phyloP scores from a whole-genome alignment of 2,113 vertebrate genomes.

The Aplodontia rufa region DNA sequence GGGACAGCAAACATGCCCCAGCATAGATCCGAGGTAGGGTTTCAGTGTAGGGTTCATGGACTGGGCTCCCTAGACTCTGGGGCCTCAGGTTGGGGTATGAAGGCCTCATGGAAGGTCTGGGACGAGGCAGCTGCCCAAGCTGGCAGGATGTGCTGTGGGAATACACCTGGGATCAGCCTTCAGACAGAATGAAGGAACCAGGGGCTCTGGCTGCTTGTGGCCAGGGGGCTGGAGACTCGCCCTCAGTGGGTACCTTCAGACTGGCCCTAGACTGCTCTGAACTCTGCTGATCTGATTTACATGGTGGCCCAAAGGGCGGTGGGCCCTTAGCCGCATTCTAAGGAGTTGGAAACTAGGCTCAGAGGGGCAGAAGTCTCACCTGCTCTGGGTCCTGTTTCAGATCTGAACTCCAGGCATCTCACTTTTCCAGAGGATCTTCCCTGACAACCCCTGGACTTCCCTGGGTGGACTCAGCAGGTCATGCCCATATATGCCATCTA shows the following conservation, averaged over 20 bases:
- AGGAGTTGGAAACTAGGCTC: background rate
- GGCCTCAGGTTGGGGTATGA: background rate
- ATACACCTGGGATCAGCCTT: background rate
- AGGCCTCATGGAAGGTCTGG: background rate
- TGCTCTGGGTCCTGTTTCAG: background rate
- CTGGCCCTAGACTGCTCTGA: background rate
- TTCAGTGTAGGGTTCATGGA: background rate
- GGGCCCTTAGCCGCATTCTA: background rate
- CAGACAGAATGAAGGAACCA: background rate
- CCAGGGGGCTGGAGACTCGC: background rate
- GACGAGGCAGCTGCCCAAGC: background rate
- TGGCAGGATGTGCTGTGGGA: background rate
- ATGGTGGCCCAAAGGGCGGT: fast-evolving
- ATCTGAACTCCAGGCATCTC: background rate
- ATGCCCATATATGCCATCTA: background rate
- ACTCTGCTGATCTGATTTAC: background rate
- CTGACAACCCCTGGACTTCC: too few species aligned
- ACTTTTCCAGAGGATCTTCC: background rate
- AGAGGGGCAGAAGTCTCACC: background rate
- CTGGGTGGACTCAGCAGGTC: background rate
- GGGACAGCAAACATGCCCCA: background rate
- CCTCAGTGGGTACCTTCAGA: background rate
- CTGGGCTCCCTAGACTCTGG: background rate
- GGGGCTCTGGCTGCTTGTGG: background rate
- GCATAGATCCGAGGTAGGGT: background rate